These are phyloP conservation scores for Amazona finschi DNA, from an alignment of 2,797 vertebrate genomes.

Conservation along the genomic window DNA sequence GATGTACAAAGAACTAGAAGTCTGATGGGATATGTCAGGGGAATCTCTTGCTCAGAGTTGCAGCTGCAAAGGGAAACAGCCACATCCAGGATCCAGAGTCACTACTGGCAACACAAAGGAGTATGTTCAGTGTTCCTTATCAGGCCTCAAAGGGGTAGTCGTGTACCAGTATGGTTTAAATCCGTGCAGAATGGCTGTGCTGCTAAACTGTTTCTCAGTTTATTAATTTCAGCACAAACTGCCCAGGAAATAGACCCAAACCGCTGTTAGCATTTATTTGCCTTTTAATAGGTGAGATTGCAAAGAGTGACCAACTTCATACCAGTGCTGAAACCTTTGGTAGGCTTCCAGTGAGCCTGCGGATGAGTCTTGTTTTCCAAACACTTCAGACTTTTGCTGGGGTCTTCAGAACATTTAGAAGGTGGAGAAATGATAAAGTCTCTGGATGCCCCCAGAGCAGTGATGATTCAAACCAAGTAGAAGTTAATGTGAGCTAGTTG, in stretches of 20 bases:
- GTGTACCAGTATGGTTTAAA: not conserved
- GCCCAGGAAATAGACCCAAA: not conserved
- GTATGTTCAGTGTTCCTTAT: not conserved
- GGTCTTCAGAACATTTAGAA: not conserved
- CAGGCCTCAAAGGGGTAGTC: not conserved
- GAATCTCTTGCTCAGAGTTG: not conserved
- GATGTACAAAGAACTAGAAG: not conserved
- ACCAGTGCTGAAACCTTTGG: not conserved
- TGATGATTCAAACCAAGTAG: fast-evolving
- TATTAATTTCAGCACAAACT: not conserved
- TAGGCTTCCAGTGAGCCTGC: not conserved
- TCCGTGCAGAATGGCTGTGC: not conserved
- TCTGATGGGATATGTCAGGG: not conserved
- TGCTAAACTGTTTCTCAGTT: not conserved
- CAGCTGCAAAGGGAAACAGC: not conserved
- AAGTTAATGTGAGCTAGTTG: not conserved
- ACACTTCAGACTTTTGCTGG: not conserved
- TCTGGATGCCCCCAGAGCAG: not conserved
- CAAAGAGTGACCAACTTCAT: not conserved
- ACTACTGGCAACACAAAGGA: not conserved
- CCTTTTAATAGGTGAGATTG: not conserved
- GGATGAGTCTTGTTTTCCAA: not conserved
- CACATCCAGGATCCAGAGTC: not conserved
- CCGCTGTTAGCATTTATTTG: not conserved
- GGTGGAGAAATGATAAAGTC: not conserved